Percentiles rank a stretch among this genome's conserved stretches.
These are phyloP conservation scores for Spodoptera litura DNA, from an alignment of 1,140 invertebrate species.

Conservation along the genomic window DNA sequence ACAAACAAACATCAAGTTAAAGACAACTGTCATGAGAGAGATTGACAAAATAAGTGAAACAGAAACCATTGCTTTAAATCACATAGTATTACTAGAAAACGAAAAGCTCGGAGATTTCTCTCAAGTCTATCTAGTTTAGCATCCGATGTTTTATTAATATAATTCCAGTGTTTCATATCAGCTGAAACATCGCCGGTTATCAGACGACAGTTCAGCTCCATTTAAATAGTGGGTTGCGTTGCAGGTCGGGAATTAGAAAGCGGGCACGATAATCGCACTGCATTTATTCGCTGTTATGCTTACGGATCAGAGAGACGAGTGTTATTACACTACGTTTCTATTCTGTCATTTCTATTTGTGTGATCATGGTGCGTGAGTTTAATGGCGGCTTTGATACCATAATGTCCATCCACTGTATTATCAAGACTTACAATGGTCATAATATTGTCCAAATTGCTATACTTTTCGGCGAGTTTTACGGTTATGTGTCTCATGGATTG, in stretches of 20 bases:
- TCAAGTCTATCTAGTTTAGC: background rate
- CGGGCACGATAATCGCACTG: slow-evolving; percentile 32
- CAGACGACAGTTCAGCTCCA: slow-evolving; percentile 43
- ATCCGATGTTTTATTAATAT: slow-evolving; percentile 11
- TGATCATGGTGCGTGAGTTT: slow-evolving; percentile 3
- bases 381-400: background rate
- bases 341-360: slow-evolving; percentile 26
- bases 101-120: background rate
- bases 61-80: too few species aligned
- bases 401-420: background rate
- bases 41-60: too few species aligned
- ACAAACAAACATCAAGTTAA: too few species aligned
- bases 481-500: too few species aligned
- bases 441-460: background rate
- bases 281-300: slow-evolving; percentile 32
- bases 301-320: slow-evolving; percentile 24
- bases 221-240: slow-evolving; percentile 43
- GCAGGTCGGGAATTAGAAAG: slow-evolving; percentile 44
- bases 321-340: slow-evolving; percentile 36
- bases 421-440: background rate
- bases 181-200: slow-evolving; percentile 16
- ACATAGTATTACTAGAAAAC: background rate
- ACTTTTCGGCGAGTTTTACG: background rate
- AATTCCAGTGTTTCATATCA: slow-evolving; percentile 17
- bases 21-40: too few species aligned